Conservation (phyloP, 1,140 invertebrate genomes). For the Drosophila athabasca region DNA sequence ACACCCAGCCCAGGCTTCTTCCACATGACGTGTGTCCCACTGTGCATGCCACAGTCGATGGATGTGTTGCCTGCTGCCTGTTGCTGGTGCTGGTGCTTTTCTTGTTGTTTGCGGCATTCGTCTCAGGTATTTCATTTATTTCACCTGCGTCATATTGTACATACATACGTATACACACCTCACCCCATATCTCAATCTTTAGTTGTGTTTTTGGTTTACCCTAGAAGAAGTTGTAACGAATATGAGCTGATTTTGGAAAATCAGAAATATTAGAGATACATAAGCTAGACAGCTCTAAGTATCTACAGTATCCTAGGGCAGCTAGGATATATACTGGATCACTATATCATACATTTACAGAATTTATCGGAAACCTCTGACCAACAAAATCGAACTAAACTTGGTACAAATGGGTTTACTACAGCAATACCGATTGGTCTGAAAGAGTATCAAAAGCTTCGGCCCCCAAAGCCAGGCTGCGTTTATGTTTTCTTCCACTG, state of each 20-base stretch:
- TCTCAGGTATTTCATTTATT: slow-evolving; percentile 70
- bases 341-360: too few species aligned
- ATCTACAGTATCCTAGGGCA: too few species aligned
- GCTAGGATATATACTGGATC: too few species aligned
- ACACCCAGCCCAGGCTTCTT: too few species aligned
- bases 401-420: too few species aligned
- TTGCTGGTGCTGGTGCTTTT: slow-evolving; percentile 4
- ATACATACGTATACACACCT: slow-evolving; percentile 28
- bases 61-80: slow-evolving; percentile 5
- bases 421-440: too few species aligned
- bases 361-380: too few species aligned
- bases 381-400: too few species aligned
- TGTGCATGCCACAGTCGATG: slow-evolving; percentile 65
- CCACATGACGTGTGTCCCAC: slow-evolving; percentile 19
- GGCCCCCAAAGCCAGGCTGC: too few species aligned
- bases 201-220: slow-evolving; percentile 12
- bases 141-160: slow-evolving; percentile 44
- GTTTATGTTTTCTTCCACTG: slow-evolving; percentile 1
- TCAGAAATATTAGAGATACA: too few species aligned
- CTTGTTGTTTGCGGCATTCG: slow-evolving; percentile 48
- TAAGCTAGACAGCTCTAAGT: too few species aligned
- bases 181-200: slow-evolving; percentile 21
- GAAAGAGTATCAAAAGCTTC: too few species aligned
- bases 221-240: not conserved
- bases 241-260: slow-evolving; percentile 12